Percentiles rank a stretch among this genome's conserved stretches.
These are phyloP conservation scores for Spialia ferax DNA, from an alignment of 2,888 invertebrate genomes.

Conservation along the genomic window DNA sequence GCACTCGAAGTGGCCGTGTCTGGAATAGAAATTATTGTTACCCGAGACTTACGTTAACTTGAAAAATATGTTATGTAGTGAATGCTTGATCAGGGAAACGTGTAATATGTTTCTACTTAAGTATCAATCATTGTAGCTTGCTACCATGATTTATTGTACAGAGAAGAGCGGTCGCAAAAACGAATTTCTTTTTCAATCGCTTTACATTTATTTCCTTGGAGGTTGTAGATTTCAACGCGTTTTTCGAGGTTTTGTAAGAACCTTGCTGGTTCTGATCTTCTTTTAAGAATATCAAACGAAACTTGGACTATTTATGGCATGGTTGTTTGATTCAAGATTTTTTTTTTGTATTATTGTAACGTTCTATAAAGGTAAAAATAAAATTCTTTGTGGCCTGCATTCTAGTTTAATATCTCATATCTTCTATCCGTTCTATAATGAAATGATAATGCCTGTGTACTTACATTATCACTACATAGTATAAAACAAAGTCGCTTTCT, in stretches of 20 bases:
- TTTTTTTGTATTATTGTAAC: too few species aligned
- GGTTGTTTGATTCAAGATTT: too few species aligned
- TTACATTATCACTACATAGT: too few species aligned
- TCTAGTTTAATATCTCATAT: too few species aligned
- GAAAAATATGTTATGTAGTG: conserved; percentile 44
- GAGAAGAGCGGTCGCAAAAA: not conserved
- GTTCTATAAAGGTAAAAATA: too few species aligned
- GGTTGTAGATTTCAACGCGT: not conserved
- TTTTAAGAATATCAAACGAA: not conserved
- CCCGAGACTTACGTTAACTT: conserved; percentile 53
- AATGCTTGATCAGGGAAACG: conserved; percentile 33
- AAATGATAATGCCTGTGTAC: too few species aligned
- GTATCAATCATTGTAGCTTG: conserved; percentile 9
- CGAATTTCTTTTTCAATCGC: not conserved
- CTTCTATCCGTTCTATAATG: too few species aligned
- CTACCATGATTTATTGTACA: conserved; percentile 7
- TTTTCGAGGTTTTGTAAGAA: not conserved
- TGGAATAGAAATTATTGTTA: conserved; percentile 80
- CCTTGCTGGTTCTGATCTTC: not conserved
- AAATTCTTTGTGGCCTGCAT: too few species aligned
- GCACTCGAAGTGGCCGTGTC: conserved; percentile 67
- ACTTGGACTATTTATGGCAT: not conserved
- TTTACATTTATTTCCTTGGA: not conserved
- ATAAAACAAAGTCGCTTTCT: too few species aligned
- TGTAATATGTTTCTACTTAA: conserved; percentile 4